phyloP scores from a whole-genome alignment of 2,888 invertebrate species.

The Lysandra bellargus region DNA sequence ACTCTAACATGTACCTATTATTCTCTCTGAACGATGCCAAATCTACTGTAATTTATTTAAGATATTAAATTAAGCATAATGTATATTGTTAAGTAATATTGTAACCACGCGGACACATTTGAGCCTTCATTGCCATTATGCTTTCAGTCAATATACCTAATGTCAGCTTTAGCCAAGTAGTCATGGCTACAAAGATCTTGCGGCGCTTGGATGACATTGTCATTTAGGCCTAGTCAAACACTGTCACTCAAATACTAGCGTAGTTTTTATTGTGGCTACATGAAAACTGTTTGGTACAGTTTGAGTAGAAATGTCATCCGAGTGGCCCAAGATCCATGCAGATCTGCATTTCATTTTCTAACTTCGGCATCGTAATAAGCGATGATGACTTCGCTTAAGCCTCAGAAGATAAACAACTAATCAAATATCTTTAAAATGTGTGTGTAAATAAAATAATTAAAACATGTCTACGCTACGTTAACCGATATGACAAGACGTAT shows the following conservation, averaged over 20 bases:
- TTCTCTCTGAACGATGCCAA: background rate
- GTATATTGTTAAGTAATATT: background rate
- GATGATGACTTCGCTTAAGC: background rate
- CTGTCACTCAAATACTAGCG: background rate
- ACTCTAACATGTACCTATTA: background rate
- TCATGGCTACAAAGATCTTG: background rate
- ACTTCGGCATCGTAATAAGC: background rate
- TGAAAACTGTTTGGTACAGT: too few species aligned
- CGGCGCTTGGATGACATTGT: background rate
- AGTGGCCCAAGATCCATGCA: too few species aligned
- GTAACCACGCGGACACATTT: background rate
- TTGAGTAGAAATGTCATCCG: too few species aligned
- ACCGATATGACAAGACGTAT: background rate
- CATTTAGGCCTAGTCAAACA: background rate
- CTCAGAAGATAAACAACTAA: background rate
- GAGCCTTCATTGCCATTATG: background rate
- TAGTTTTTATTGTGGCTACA: too few species aligned
- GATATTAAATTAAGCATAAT: background rate
- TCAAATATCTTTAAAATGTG: background rate
- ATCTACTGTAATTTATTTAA: background rate
- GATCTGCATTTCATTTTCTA: background rate
- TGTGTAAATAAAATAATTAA: background rate
- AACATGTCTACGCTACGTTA: background rate
- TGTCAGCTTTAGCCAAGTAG: background rate
- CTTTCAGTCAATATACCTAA: background rate